Evolutionary conservation across 2,888 invertebrate genomes (phyloP).

Genomic region (Vesta saturnalis): DNA sequence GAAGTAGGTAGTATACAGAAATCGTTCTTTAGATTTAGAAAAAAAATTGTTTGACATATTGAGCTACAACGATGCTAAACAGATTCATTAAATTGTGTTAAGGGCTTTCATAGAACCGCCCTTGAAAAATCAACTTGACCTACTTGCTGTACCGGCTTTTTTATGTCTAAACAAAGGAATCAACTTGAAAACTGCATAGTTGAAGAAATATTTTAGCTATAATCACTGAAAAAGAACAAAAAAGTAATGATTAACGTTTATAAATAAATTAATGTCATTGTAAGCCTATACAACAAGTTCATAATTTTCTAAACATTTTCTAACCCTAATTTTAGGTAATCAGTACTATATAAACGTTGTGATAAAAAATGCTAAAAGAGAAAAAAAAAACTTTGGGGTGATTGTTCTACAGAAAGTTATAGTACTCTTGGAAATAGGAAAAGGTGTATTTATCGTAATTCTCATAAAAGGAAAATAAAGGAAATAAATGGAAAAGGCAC

Average conservation of each 20-base stretch:
- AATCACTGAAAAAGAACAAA: neutral
- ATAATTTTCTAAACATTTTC: too few relatives aligned
- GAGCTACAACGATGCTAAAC: constrained; percentile 15
- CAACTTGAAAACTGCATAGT: constrained; percentile 2
- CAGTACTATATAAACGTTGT: neutral
- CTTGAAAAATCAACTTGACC: constrained; percentile 33
- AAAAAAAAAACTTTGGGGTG: too few relatives aligned
- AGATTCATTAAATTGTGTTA: constrained; percentile 25
- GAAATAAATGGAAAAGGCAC: constrained; percentile 40
- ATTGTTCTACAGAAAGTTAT: neutral
- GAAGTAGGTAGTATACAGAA: too few relatives aligned
- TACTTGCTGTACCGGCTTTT: constrained; percentile 20
- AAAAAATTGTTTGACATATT: too few relatives aligned
- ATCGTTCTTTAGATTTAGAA: too few relatives aligned
- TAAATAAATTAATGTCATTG: too few relatives aligned
- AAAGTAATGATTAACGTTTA: too few relatives aligned
- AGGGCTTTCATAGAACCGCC: constrained; percentile 23
- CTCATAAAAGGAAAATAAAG: constrained; percentile 24
- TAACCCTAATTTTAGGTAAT: neutral
- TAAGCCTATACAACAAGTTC: too few relatives aligned
- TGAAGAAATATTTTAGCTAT: neutral
- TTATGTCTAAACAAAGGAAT: constrained; percentile 10
- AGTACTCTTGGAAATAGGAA: neutral
- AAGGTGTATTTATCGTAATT: constrained; percentile 17
- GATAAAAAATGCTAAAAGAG: too few relatives aligned